phyloP scores from a whole-genome alignment of 2,113 vertebrate species.

The Myiagra hebetior region DNA sequence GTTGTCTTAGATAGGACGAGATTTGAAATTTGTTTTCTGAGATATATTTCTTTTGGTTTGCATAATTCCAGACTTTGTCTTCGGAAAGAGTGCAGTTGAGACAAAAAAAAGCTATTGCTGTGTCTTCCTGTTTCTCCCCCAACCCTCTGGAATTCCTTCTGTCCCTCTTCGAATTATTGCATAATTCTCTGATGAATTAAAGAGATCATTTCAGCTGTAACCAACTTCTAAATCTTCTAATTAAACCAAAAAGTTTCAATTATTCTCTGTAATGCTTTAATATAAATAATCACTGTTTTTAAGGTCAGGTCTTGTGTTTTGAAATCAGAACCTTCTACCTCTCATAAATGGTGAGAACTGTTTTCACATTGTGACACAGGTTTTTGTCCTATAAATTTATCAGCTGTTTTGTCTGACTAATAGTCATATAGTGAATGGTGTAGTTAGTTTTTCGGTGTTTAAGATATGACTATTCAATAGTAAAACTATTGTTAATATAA shows the following conservation, averaged over 20 bases:
- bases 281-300: neutral
- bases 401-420: neutral
- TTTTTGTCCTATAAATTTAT: neutral
- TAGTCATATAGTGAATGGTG: neutral
- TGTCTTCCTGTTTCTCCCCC: neutral
- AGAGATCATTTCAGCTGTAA: neutral
- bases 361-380: neutral
- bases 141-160: neutral
- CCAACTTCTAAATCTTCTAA: neutral
- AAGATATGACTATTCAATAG: neutral
- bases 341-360: slow-evolving; percentile 46
- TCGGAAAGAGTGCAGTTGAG: neutral
- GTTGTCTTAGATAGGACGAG: neutral
- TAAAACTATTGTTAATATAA: neutral
- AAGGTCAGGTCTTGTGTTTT: neutral
- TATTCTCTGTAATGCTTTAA: neutral
- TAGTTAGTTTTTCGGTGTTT: neutral
- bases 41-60: neutral
- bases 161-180: neutral
- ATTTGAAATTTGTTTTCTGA: neutral
- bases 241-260: neutral
- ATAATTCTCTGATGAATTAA: neutral
- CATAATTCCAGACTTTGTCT: neutral
- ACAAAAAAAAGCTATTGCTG: neutral
- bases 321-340: neutral